A percentile compares a stretch with the other conserved stretches of the same genome.
Evolutionary conservation across 2,888 invertebrate genomes (phyloP).

Genomic region (Aphidius colemani): DNA sequence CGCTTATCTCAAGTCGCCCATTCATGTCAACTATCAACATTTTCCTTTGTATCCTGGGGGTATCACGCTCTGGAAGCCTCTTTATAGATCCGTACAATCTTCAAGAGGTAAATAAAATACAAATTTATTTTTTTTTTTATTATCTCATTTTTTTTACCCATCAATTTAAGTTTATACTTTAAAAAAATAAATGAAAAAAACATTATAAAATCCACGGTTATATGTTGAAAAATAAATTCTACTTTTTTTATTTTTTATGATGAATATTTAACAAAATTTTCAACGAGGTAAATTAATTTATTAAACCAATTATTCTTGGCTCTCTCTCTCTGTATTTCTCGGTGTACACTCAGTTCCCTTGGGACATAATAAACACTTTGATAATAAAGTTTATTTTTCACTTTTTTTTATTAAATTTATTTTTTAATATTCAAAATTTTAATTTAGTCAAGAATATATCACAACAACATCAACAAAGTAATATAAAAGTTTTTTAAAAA

Average conservation of each 20-base stretch:
- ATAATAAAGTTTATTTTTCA: background rate
- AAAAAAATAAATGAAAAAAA: too few relatives aligned
- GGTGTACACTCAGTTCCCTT: too few relatives aligned
- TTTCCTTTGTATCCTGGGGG: slow-evolving; percentile 63
- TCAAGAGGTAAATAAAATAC: slow-evolving; percentile 56
- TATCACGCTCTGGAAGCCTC: slow-evolving; percentile 62
- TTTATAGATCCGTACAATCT: slow-evolving; percentile 67
- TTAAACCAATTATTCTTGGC: too few relatives aligned
- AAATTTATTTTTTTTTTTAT: background rate
- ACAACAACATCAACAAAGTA: too few relatives aligned
- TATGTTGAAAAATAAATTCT: background rate
- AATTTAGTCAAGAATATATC: too few relatives aligned
- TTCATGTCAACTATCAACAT: slow-evolving; percentile 65
- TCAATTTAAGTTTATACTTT: background rate
- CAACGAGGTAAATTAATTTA: background rate
- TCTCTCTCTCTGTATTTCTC: too few relatives aligned
- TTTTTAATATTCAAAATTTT: too few relatives aligned
- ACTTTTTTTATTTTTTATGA: background rate
- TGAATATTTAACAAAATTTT: background rate
- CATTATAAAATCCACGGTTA: too few relatives aligned
- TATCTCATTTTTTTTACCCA: background rate
- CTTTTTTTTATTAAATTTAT: background rate
- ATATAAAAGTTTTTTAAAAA: too few relatives aligned
- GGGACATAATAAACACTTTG: too few relatives aligned
- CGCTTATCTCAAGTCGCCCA: slow-evolving; percentile 63